Evolutionary conservation across 2,113 vertebrate species (phyloP), one percentile per base, ranked within the genome.

Genomic region (Polypterus senegalus): DNA sequence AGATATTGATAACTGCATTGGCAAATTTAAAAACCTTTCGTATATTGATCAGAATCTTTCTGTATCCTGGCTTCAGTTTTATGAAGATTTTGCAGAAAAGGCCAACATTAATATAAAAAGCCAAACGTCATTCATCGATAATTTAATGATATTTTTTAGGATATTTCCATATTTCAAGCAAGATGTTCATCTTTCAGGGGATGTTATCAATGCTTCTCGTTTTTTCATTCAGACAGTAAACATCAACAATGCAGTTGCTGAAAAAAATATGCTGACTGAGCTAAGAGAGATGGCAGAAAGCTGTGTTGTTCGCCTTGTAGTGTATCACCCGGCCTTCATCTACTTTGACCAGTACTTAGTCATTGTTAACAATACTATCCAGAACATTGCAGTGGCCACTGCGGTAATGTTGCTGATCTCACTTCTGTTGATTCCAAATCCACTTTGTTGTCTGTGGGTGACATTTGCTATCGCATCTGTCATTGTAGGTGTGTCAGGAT

Each of bases 311-410:
- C 63, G 78, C 3, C 53, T 90, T 2, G 62, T 84, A 48, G 86
- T 91, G 3, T 90, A 84, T 61, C 86, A 89, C 68, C 82, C 79
- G 0, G 70, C 79, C 0, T 86, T 91, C 64, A 76, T 88, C 62
- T 84, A 79, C 71, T 87, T 77, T 59, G 79, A 88, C 66, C 87
- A 85, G 47, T 83, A 75, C 53, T 62, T 78, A 3, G 73, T 80
- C 46, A 84, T 93, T 10, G 60, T 77, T 55, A 58, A 73, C 5
- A 87, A 71, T 61, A 83, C 82, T 10, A 47, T 82, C 54, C 71
- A 72, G 56, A 85, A 77, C 43, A 54, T 86, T 49, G 5, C 76
- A 7, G 62, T 83, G 7, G 81, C 84, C 9, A 61, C 80, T 3
- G 4, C 43, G 4, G 78, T 71, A 8, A 83, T 86, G 81, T 49